Conservation (phyloP, 2,888 invertebrate genomes). For the Harpalus rufipes region DNA sequence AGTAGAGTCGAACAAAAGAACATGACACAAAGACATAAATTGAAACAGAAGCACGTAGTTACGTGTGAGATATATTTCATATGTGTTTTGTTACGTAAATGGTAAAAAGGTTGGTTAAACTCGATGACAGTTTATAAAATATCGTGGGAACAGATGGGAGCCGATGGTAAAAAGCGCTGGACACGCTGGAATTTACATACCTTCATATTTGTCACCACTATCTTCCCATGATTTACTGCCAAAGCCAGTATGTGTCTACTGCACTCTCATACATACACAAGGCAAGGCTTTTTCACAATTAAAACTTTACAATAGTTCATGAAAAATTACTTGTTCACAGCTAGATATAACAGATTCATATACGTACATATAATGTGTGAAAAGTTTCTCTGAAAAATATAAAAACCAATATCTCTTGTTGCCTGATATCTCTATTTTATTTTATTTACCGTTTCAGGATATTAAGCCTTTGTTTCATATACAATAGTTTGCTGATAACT, state of each 20-base stretch:
- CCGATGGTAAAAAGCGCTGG: slow-evolving; percentile 15
- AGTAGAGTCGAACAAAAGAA: slow-evolving; percentile 32
- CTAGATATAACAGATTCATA: too few relatives aligned
- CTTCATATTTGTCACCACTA: slow-evolving; percentile 44
- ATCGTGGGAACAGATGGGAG: slow-evolving; percentile 55
- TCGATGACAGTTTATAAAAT: slow-evolving; percentile 60
- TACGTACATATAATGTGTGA: too few relatives aligned
- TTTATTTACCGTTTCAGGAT: too few relatives aligned
- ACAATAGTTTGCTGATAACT: too few relatives aligned
- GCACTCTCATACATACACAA: background rate
- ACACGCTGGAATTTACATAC: slow-evolving; percentile 36
- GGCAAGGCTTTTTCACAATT: background rate
- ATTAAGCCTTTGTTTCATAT: too few relatives aligned
- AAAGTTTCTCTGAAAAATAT: too few relatives aligned
- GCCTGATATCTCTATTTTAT: too few relatives aligned
- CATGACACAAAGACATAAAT: slow-evolving; percentile 53
- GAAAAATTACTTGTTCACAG: background rate
- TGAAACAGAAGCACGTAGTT: slow-evolving; percentile 59
- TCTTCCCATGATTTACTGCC: slow-evolving; percentile 33
- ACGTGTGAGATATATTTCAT: slow-evolving; percentile 58
- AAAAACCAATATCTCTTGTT: too few relatives aligned
- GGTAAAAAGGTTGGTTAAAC: slow-evolving; percentile 59
- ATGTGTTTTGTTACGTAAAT: slow-evolving; percentile 58
- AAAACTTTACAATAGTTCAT: background rate
- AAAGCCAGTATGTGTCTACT: background rate